These are phyloP conservation scores for Cantharis nigra DNA, from an alignment of 2,888 invertebrate genomes.

Conservation along the genomic window DNA sequence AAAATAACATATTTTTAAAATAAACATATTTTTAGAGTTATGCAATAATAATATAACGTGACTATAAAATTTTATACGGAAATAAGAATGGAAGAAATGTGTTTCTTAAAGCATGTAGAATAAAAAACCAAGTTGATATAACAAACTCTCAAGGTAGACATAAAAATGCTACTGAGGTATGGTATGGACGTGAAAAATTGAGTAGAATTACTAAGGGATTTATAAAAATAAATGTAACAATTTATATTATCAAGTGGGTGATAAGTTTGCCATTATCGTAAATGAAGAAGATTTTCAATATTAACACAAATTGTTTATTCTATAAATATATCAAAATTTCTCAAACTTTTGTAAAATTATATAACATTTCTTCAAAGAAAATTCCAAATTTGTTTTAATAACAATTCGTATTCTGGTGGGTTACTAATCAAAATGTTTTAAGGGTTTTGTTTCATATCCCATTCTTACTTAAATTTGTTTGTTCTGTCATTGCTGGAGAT, in stretches of 20 bases:
- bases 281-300: background rate
- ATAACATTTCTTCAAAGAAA: background rate
- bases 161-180: background rate
- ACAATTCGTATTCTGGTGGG: background rate
- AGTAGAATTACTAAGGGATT: background rate
- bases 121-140: background rate
- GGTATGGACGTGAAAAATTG: background rate
- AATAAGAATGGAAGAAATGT: background rate
- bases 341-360: background rate
- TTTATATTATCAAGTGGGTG: constrained; percentile 3
- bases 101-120: background rate
- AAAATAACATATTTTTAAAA: background rate
- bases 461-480: background rate
- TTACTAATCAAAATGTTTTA: background rate
- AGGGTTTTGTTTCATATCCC: background rate
- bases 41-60: background rate
- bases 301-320: background rate
- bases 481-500: background rate
- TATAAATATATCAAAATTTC: background rate
- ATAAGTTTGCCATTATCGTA: background rate
- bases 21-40: background rate
- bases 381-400: background rate
- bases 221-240: constrained; percentile 2
- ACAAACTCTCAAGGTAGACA: background rate
- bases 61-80: background rate